Percentiles rank a stretch among this genome's conserved stretches.
These are phyloP conservation scores for Sebastes elongatus DNA, from an alignment of 2,797 vertebrate species.

Conservation along the genomic window DNA sequence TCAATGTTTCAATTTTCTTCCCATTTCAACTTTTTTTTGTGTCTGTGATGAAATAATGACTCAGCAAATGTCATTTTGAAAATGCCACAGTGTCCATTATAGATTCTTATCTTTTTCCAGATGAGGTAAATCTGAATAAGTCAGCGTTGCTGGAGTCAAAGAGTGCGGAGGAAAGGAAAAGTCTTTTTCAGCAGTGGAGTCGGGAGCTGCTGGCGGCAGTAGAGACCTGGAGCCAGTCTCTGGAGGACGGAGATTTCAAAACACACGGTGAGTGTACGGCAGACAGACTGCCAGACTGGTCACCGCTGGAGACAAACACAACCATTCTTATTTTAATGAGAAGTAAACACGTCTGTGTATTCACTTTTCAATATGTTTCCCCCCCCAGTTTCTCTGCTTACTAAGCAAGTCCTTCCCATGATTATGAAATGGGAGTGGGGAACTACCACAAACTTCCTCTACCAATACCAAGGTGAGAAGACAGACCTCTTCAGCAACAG, in stretches of 20 bases:
- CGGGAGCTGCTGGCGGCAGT: background rate
- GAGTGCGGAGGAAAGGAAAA: constrained; percentile 32
- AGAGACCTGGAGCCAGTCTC: constrained; percentile 35
- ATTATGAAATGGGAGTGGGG: constrained; percentile 74
- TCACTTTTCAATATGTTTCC: background rate
- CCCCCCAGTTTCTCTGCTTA: constrained; percentile 38
- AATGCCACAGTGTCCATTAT: background rate
- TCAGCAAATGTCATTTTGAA: background rate
- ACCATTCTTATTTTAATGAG: background rate
- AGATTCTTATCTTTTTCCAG: constrained; percentile 26
- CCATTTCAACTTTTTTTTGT: background rate
- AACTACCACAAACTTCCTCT: constrained; percentile 67
- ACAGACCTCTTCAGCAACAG: background rate
- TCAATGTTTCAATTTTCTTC: background rate
- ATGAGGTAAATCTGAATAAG: background rate
- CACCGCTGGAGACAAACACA: background rate
- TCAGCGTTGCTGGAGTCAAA: background rate
- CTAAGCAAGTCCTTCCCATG: constrained; percentile 40
- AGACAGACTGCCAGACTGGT: background rate
- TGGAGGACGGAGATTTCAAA: constrained; percentile 52
- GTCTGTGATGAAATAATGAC: background rate
- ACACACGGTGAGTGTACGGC: constrained; percentile 25
- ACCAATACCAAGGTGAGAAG: constrained; percentile 57
- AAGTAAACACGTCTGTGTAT: background rate
- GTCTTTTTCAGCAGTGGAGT: background rate